A percentile compares a stretch with the other conserved stretches of the same genome.
phyloP scores from a whole-genome alignment of 2,113 vertebrate species.

The Theropithecus gelada region DNA sequence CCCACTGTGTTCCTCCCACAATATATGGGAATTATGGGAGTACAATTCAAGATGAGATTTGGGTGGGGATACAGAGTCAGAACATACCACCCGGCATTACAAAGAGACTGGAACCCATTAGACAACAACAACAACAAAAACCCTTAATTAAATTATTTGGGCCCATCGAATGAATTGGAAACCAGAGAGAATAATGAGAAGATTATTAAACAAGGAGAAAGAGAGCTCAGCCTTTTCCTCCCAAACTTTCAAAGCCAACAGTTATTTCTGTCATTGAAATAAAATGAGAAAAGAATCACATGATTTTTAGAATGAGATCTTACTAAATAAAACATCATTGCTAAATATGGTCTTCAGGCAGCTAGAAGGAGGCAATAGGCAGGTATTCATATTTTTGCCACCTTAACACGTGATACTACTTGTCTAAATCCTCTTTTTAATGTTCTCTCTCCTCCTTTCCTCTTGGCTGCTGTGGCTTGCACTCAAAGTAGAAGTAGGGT shows the following conservation, averaged over 20 bases:
- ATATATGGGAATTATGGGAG: no score
- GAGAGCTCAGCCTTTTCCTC: not conserved
- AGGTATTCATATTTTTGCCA: not conserved
- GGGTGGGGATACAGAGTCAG: no score
- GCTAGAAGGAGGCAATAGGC: not conserved
- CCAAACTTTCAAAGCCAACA: not conserved
- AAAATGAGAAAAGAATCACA: not conserved
- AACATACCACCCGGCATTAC: not conserved
- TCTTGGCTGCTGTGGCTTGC: not conserved
- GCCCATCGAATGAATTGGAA: not conserved
- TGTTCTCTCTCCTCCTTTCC: not conserved
- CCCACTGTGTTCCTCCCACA: no score
- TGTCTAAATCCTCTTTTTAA: slow-evolving; percentile 18
- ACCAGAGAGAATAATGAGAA: slow-evolving; percentile 6
- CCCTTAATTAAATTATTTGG: not conserved
- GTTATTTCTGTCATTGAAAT: not conserved
- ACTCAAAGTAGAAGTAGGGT: not conserved
- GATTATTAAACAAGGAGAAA: not conserved
- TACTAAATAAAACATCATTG: not conserved
- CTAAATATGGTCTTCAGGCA: not conserved
- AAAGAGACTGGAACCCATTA: not conserved
- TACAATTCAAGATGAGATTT: no score
- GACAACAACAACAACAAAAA: not conserved
- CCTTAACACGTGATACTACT: not conserved
- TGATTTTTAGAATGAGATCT: not conserved